Evolutionary conservation across 2,113 vertebrate genomes (phyloP), one percentile per base, ranked within the genome.

Genomic region (Hippocampus barbouri): DNA sequence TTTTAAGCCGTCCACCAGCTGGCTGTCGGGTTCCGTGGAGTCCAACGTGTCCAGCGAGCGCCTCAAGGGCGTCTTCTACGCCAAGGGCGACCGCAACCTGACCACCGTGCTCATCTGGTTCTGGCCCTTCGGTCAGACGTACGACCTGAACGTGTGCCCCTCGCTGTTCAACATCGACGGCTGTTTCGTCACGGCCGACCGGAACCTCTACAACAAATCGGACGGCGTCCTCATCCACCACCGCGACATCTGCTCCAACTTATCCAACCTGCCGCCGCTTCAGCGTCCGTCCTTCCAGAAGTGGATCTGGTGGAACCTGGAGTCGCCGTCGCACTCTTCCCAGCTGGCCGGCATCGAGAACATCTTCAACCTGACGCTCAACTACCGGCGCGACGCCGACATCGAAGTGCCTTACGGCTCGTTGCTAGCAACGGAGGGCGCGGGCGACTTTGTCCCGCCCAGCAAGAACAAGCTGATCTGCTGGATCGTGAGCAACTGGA

Each of bases 401-500:
- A 98, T 99, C 78, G 94, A 97, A 92, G 96, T 97, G 95, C 96
- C 96, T 95, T 99, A 98, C 47, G 96, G 96, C 89, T 95, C 94
- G 83, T 94, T 98, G 78, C 92, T 95, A 76, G 93, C 94, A 16
- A 92, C 93, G 20, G 95, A 94, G 62, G 88, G 89, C 20, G 93
- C 95, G 68, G 95, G 96, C 67, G 92, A 94, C 40, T 96, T 96
- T 82, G 94, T 97, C 80, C 93, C 96, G 21, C 95, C 97, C 47
- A 98, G 92, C 87, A 98, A 99, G 90, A 95, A 93, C 88, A 96
- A 95, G 77, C 74, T 99, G 71, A 95, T 97, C 14, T 99, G 96
- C 85, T 99, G 97, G 97, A 96, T 99, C 40, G 96, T 99, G 27
- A 99, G 96, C 90, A 96, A 99, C 91, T 99, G 97, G 97, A 98